Evolutionary conservation across 2,113 vertebrate species (phyloP).

Genomic region (Camarhynchus parvulus): DNA sequence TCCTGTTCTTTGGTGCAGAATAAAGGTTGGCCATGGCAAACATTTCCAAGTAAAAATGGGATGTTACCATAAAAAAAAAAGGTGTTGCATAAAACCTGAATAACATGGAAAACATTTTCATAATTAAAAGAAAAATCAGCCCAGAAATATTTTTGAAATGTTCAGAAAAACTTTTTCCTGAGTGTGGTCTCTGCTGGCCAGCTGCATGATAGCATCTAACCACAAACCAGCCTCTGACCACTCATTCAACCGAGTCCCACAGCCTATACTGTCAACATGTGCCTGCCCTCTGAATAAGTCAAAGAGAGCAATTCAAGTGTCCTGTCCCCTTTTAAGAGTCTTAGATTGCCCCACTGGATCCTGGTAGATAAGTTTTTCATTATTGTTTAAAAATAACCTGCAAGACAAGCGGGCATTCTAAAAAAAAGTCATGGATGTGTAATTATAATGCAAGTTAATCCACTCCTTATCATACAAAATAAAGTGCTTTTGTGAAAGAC

Average conservation of each 20-base stretch:
- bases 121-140: background rate
- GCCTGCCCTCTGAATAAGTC: background rate
- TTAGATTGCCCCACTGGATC: background rate
- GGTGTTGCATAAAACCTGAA: rapidly evolving
- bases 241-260: background rate
- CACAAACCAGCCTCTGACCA: background rate
- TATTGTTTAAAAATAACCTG: background rate
- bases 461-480: background rate
- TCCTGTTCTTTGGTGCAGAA: background rate
- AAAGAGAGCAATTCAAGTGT: background rate
- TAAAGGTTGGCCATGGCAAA: background rate
- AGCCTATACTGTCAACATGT: background rate
- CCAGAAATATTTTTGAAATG: background rate
- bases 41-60: background rate
- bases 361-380: background rate
- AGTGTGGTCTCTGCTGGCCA: background rate
- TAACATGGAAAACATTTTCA: background rate
- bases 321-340: background rate
- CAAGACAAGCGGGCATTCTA: background rate
- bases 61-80: background rate
- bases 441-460: constrained; percentile 33
- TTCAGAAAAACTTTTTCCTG: background rate
- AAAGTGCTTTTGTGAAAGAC: background rate
- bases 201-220: background rate
- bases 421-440: background rate